Percentiles rank a stretch among this genome's conserved stretches.
These are phyloP conservation scores for Taenaris catops DNA, from an alignment of 2,888 invertebrate genomes.

Conservation along the genomic window DNA sequence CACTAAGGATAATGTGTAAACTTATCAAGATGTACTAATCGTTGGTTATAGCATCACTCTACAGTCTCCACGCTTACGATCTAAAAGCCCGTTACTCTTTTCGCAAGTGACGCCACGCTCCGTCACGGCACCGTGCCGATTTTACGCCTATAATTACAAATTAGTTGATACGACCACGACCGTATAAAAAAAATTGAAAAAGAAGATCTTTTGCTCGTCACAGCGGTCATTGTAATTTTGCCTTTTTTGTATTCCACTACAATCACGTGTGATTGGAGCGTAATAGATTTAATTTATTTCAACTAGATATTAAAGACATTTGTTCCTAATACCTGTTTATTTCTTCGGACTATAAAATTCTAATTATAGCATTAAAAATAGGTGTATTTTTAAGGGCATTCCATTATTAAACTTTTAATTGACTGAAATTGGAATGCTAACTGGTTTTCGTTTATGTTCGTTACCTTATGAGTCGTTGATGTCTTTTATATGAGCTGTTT, in stretches of 20 bases:
- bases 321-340: too few relatives aligned
- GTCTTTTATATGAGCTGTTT: constrained; percentile 42
- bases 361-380: background rate
- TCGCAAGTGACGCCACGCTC: constrained; percentile 45
- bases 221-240: constrained; percentile 14
- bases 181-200: constrained; percentile 17
- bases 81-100: constrained; percentile 61
- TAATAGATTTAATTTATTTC: constrained; percentile 1
- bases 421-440: too few relatives aligned
- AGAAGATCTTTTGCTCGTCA: constrained; percentile 17
- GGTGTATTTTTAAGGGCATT: too few relatives aligned
- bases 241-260: constrained; percentile 6
- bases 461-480: constrained; percentile 48
- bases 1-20: too few relatives aligned
- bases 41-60: constrained; percentile 38
- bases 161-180: constrained; percentile 34
- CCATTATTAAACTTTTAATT: too few relatives aligned
- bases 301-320: too few relatives aligned
- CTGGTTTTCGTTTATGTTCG: background rate
- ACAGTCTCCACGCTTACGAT: constrained; percentile 37
- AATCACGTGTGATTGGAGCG: background rate
- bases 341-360: background rate
- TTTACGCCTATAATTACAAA: constrained; percentile 60
- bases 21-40: constrained; percentile 34
- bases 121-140: constrained; percentile 50